Percentiles rank a stretch among this genome's conserved stretches.
These are phyloP conservation scores for Trinectes maculatus DNA, from an alignment of 2,113 vertebrate genomes.

Conservation along the genomic window DNA sequence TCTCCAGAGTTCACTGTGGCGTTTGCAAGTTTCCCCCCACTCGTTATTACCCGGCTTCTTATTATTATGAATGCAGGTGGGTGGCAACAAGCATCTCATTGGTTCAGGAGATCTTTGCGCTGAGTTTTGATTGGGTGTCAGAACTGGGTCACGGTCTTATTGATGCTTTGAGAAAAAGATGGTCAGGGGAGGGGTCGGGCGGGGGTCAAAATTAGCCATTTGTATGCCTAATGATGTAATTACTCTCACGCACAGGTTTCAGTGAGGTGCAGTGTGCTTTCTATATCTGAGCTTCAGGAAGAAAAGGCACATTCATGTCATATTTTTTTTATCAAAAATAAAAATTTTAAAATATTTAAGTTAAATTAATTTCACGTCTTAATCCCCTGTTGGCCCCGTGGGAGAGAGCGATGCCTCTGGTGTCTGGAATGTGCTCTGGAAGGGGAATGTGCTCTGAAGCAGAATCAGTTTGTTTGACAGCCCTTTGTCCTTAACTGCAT, in stretches of 20 bases:
- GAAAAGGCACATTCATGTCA: too few relatives aligned
- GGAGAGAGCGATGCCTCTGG: not conserved
- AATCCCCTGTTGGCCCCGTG: not conserved
- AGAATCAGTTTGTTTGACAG: slow-evolving; percentile 71
- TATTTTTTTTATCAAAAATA: too few relatives aligned
- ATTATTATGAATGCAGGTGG: slow-evolving; percentile 64
- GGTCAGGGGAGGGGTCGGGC: too few relatives aligned
- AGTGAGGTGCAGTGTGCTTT: too few relatives aligned
- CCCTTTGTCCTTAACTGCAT: slow-evolving; percentile 66
- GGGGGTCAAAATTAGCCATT: slow-evolving; percentile 43
- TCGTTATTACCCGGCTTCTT: slow-evolving; percentile 46
- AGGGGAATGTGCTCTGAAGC: slow-evolving; percentile 39
- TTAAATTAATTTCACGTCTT: not conserved
- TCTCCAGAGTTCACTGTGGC: slow-evolving; percentile 47
- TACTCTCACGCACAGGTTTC: slow-evolving; percentile 31
- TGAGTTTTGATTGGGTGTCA: slow-evolving; percentile 51
- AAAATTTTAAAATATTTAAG: too few relatives aligned
- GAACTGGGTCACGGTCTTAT: slow-evolving; percentile 59
- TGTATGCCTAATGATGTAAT: slow-evolving; percentile 57
- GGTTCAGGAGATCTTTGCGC: slow-evolving; percentile 67
- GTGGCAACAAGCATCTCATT: slow-evolving; percentile 58
- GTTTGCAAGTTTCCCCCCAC: slow-evolving; percentile 25
- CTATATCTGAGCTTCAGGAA: not conserved
- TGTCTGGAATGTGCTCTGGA: slow-evolving; percentile 50
- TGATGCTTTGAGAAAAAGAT: not conserved